A percentile compares a stretch with the other conserved stretches of the same genome.
phyloP scores from a whole-genome alignment of 1,140 invertebrate genomes.

The Samia ricini region DNA sequence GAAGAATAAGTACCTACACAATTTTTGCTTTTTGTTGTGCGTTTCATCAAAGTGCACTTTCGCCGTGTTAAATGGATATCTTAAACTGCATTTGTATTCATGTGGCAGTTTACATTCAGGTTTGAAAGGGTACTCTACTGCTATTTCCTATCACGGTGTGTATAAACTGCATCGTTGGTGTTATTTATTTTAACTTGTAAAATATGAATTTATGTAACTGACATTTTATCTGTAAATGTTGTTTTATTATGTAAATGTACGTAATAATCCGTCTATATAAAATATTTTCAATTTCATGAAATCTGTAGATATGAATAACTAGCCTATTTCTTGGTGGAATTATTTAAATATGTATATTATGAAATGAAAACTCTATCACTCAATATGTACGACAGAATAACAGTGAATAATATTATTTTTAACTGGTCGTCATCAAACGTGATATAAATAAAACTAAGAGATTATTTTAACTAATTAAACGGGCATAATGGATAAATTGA shows the following conservation, averaged over 20 bases:
- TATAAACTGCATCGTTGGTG: conserved; percentile 10
- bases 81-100: conserved; percentile 24
- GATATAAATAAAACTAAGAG: too few species aligned
- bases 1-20: neutral
- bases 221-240: conserved; percentile 16
- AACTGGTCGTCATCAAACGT: too few species aligned
- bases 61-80: conserved; percentile 14
- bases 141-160: conserved; percentile 18
- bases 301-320: neutral
- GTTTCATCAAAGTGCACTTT: conserved; percentile 16
- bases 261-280: too few species aligned
- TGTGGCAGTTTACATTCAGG: conserved; percentile 22
- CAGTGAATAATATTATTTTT: too few species aligned
- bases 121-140: conserved; percentile 18
- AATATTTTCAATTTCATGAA: neutral
- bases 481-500: too few species aligned
- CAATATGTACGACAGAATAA: too few species aligned
- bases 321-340: too few species aligned
- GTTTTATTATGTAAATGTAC: conserved; percentile 12
- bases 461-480: too few species aligned
- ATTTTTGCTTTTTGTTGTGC: neutral
- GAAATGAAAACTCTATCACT: too few species aligned
- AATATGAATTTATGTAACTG: conserved; percentile 15
- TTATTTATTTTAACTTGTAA: conserved; percentile 13
- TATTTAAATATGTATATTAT: too few species aligned